phyloP scores from a whole-genome alignment of 2,797 vertebrate genomes.

The Heteromormyrus szaboi region DNA sequence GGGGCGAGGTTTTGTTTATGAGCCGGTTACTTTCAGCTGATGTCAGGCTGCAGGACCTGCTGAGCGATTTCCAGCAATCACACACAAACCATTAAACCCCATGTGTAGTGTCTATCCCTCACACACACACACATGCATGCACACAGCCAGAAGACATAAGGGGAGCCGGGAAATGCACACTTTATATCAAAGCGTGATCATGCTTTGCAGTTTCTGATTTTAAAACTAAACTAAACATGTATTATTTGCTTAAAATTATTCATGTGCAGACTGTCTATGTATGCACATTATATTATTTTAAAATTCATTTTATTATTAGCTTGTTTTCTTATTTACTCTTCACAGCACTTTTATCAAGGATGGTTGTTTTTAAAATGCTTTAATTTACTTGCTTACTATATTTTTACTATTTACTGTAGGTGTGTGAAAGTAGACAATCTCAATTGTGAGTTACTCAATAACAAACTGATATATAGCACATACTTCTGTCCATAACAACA shows the following conservation, averaged over 20 bases:
- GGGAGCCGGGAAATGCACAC: neutral
- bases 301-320: neutral
- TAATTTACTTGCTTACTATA: neutral
- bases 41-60: slow-evolving; percentile 11
- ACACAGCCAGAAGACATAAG: neutral
- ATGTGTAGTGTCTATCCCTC: neutral
- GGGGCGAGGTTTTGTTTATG: slow-evolving; percentile 33
- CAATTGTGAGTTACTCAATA: neutral
- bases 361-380: neutral
- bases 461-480: neutral
- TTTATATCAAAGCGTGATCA: neutral
- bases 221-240: neutral
- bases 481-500: neutral
- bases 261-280: neutral
- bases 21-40: slow-evolving; percentile 60
- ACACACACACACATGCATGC: neutral
- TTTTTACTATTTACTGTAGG: neutral
- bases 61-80: slow-evolving; percentile 42
- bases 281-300: neutral
- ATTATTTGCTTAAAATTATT: neutral
- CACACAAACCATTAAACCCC: slow-evolving; percentile 24
- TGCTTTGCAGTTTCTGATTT: neutral
- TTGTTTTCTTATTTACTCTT: neutral
- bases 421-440: neutral
- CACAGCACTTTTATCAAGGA: neutral